These are phyloP conservation scores for Margaritifera margaritifera DNA, from an alignment of 2,888 invertebrate genomes.

Conservation along the genomic window DNA sequence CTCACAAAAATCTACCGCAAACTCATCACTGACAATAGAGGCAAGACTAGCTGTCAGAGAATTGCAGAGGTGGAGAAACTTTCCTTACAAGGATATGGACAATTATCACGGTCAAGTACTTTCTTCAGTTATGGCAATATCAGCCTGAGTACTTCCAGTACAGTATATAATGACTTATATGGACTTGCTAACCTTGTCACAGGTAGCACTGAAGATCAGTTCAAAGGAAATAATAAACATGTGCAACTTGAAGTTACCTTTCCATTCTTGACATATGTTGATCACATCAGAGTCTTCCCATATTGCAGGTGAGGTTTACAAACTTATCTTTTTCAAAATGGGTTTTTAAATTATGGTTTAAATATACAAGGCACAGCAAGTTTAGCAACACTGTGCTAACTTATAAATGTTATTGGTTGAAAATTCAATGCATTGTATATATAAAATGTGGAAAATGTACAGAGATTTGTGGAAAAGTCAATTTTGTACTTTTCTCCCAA, in stretches of 20 bases:
- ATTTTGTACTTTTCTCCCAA: no score
- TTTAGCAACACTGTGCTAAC: no score
- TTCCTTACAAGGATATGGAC: constrained; percentile 21
- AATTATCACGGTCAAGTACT: background rate
- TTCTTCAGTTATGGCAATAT: constrained; percentile 40
- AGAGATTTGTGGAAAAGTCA: no score
- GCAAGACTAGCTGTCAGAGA: constrained; percentile 33
- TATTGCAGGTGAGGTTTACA: constrained; percentile 22
- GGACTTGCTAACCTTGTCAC: constrained; percentile 21
- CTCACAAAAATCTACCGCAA: constrained; percentile 14
- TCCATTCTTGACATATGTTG: constrained; percentile 44
- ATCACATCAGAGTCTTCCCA: constrained; percentile 48
- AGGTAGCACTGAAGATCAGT: constrained; percentile 18
- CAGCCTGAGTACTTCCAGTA: constrained; percentile 28
- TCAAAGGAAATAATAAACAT: constrained; percentile 7
- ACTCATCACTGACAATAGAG: constrained; percentile 45
- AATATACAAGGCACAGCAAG: no score
- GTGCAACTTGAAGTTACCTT: constrained; percentile 38
- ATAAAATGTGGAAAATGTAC: no score
- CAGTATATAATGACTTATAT: background rate
- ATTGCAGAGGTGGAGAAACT: constrained; percentile 45
- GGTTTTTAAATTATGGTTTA: no score
- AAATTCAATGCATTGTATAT: no score
- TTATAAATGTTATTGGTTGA: no score
- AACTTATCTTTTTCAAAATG: no score